These are phyloP conservation scores for Sarcophaga peregrina DNA, from an alignment of 1,140 invertebrate species.

Conservation along the genomic window DNA sequence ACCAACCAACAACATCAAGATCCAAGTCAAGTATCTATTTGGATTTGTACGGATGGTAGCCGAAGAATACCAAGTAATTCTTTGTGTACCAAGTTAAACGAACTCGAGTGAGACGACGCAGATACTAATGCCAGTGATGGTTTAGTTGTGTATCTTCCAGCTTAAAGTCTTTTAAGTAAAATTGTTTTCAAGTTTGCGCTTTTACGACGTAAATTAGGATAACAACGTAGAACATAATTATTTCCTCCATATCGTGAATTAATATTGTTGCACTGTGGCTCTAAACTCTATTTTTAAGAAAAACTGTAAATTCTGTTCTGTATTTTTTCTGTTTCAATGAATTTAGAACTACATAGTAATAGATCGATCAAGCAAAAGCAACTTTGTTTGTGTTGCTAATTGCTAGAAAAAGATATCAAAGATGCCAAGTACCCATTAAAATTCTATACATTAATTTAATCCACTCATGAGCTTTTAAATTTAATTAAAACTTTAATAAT, in stretches of 20 bases:
- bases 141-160: slow-evolving; percentile 18
- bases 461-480: too few relatives aligned
- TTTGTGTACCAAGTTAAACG: slow-evolving; percentile 4
- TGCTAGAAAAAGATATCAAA: too few relatives aligned
- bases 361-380: too few relatives aligned
- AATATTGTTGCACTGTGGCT: background rate
- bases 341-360: too few relatives aligned
- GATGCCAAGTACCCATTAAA: too few relatives aligned
- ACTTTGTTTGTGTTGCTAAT: too few relatives aligned
- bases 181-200: slow-evolving; percentile 20
- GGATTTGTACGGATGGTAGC: background rate
- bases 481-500: too few relatives aligned
- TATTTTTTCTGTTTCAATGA: too few relatives aligned
- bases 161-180: slow-evolving; percentile 36
- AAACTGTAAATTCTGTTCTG: too few relatives aligned
- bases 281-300: too few relatives aligned
- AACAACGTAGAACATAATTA: slow-evolving; percentile 44
- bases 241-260: background rate
- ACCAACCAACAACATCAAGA: background rate
- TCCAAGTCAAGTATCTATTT: slow-evolving; percentile 53
- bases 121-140: background rate
- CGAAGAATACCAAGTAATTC: background rate
- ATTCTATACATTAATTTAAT: too few relatives aligned
- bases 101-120: too few relatives aligned
- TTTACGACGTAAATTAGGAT: slow-evolving; percentile 5